Percentiles rank a stretch among this genome's conserved stretches.
Evolutionary conservation across 64 coral and sea anemone species (phyloP).

Genomic region (Pocillopora verrucosa): DNA sequence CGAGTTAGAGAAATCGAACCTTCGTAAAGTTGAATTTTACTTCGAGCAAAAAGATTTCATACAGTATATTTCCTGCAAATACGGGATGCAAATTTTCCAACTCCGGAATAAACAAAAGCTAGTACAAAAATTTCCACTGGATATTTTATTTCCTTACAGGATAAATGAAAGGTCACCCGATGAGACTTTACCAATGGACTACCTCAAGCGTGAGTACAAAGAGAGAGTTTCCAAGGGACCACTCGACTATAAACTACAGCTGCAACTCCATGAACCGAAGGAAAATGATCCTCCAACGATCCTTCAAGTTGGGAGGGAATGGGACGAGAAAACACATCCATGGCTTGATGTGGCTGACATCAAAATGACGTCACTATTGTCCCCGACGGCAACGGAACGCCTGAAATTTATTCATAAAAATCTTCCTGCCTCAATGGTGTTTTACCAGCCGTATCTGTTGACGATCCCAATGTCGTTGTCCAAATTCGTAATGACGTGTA

Average conservation of each 20-base stretch:
- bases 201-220: slow-evolving; percentile 76
- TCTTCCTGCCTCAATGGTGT: background rate
- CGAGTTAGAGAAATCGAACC: background rate
- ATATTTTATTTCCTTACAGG: background rate
- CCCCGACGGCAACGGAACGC: slow-evolving; percentile 27
- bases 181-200: slow-evolving; percentile 57
- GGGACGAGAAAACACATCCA: slow-evolving; percentile 62
- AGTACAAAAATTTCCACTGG: background rate
- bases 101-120: background rate
- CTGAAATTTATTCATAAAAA: slow-evolving; percentile 22
- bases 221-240: slow-evolving; percentile 47
- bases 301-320: slow-evolving; percentile 21
- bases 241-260: slow-evolving; percentile 64
- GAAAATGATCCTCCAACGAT: slow-evolving; percentile 31
- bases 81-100: background rate
- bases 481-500: slow-evolving; percentile 52
- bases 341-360: slow-evolving; percentile 80
- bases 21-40: too few species aligned
- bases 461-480: slow-evolving; percentile 43
- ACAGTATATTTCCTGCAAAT: background rate
- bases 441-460: slow-evolving; percentile 33
- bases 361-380: slow-evolving; percentile 38
- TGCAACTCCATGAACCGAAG: slow-evolving; percentile 36
- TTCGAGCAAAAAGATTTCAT: background rate
- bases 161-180: slow-evolving; percentile 15